Percentiles rank a stretch among this genome's conserved stretches.
Conservation (phyloP, 2,888 invertebrate genomes). For the Thecocarcelia acutangulata region DNA sequence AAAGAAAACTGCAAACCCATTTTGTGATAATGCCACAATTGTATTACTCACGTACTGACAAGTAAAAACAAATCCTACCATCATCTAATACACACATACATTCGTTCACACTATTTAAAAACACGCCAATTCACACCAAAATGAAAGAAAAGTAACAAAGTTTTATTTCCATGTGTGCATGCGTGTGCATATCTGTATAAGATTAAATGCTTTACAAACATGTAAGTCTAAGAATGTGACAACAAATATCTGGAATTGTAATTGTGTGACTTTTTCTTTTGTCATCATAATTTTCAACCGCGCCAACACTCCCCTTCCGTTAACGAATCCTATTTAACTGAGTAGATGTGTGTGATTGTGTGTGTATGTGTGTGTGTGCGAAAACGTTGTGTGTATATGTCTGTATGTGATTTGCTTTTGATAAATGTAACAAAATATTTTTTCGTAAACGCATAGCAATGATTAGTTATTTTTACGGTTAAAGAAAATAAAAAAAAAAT, state of each 20-base stretch:
- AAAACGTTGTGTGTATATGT: not conserved
- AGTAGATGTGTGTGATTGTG: too few relatives aligned
- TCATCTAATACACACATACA: not conserved
- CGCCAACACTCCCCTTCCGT: too few relatives aligned
- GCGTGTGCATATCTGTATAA: not conserved
- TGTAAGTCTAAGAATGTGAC: not conserved
- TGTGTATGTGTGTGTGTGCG: not conserved
- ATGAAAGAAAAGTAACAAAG: not conserved
- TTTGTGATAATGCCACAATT: constrained; percentile 13
- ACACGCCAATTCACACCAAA: not conserved
- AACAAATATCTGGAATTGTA: constrained; percentile 11
- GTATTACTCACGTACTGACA: constrained; percentile 3
- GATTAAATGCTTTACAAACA: not conserved
- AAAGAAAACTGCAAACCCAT: not conserved
- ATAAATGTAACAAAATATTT: constrained; percentile 40
- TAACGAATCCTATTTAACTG: too few relatives aligned
- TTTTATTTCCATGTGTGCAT: not conserved
- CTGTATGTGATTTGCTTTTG: constrained; percentile 30
- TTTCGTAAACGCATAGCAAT: constrained; percentile 8
- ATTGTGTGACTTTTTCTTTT: constrained; percentile 16
- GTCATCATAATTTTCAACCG: not conserved
- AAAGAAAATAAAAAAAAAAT: not conserved
- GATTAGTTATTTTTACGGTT: constrained; percentile 36
- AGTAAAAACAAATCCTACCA: not conserved
- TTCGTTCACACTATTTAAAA: not conserved